Percentiles rank a stretch among this genome's conserved stretches.
phyloP scores from a whole-genome alignment of 1,140 invertebrate genomes.

The Ctenoplectra terminalis region DNA sequence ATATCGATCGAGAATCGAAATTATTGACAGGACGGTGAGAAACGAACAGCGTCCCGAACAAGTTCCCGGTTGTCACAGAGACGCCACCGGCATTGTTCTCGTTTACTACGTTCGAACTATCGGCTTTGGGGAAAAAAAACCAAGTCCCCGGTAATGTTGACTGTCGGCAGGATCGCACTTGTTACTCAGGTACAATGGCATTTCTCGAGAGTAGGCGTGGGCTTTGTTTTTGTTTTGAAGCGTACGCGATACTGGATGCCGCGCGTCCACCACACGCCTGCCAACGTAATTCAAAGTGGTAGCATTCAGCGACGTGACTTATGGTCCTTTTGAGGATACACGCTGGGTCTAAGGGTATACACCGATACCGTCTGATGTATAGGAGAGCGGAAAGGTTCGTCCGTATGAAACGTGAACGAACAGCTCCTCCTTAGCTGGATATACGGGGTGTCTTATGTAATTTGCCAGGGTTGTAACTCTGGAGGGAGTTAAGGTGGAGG shows the following conservation, averaged over 20 bases:
- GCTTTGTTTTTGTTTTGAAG: conserved; percentile 48
- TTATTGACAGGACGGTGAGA: not conserved
- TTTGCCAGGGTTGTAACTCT: not conserved
- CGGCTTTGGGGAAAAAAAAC: not conserved
- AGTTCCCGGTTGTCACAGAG: not conserved
- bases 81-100: not conserved
- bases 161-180: conserved; percentile 7
- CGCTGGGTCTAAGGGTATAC: not conserved
- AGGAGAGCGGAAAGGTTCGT: not conserved
- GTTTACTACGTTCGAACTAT: not conserved
- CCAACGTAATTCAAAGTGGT: conserved; percentile 32
- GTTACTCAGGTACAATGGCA: conserved; percentile 30
- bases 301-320: conserved; percentile 25
- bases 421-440: not conserved
- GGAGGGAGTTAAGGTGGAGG: not conserved
- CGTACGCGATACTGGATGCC: conserved; percentile 36
- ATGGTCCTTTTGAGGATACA: conserved; percentile 39
- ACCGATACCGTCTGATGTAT: not conserved
- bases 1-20: not conserved
- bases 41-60: not conserved
- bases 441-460: not conserved
- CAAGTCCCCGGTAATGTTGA: not conserved
- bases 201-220: conserved; percentile 17
- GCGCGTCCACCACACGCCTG: conserved; percentile 28
- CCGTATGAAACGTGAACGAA: not conserved